Base-by-base conservation (phyloP, 2,888 invertebrate species). In the Aphidius colemani region DNA sequence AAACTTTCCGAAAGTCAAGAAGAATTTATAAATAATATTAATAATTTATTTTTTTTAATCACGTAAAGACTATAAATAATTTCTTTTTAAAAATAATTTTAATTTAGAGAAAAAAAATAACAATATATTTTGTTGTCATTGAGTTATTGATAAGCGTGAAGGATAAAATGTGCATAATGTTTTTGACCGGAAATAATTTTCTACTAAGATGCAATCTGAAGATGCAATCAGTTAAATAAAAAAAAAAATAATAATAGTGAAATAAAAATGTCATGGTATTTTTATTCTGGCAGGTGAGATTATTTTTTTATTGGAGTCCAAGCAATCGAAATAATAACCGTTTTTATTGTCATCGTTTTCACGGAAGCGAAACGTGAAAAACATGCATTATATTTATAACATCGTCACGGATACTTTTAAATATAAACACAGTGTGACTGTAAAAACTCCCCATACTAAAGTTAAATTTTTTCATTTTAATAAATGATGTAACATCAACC, bases 351-450 rank as follows among this genome's bases (percentile, higher is more conserved):
- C 50, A 58, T 53, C 59, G 59, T 64, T 39, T 59, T 56, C 66
- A 56, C 46, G 63, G 59, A 55, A 65, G 70, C 30, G 30, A 30
- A 30, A 30, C 30, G 30, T 30, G 30, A 30, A 30, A 30, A 30
- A 30, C 30, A 30, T 30, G 30, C 30, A 30, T 30, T 30, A 30
- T 30, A 30, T 70, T 65, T 70, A 69, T 69, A 69, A 60, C 67
- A 68, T 71, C 70, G 75, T 76, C 74, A 75, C 71, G 75, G 72
- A 57, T 67, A 68, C 71, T 69, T 70, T 71, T 69, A 68, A 65
- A 65, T 53, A 53, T 13, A 45, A 11, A 59, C 30, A 8, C 41
- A 40, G n/a, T 49, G 6, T 40, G 13, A 44, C 44, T 8, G 10
- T 39, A 44, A 30, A 30, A 30, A 30, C 30, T 30, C 30, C 30